Conservation (phyloP, 2,797 vertebrate species). For the Ctenochaetus hawaiiensis region DNA sequence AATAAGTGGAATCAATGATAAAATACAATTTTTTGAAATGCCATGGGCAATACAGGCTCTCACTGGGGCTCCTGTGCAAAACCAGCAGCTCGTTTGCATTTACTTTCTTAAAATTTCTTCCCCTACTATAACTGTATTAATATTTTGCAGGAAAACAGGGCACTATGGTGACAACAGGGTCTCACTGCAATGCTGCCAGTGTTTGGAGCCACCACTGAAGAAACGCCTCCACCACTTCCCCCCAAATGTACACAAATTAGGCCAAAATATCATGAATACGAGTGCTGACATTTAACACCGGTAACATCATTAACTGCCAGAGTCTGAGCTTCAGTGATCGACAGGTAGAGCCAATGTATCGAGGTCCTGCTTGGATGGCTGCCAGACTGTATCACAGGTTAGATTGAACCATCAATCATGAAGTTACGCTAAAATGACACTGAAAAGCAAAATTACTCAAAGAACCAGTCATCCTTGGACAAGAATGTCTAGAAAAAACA, state of each 20-base stretch:
- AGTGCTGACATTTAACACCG: background rate
- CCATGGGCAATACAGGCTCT: background rate
- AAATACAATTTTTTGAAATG: background rate
- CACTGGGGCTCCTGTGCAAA: background rate
- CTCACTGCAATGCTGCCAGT: background rate
- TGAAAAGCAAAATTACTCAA: slow-evolving; percentile 9
- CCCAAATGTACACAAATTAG: too few relatives aligned
- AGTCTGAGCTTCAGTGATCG: too few relatives aligned
- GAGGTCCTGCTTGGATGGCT: too few relatives aligned
- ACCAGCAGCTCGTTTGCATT: background rate
- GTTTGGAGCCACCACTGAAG: background rate
- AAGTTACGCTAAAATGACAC: background rate
- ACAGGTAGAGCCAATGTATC: too few relatives aligned
- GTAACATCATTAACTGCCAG: too few relatives aligned
- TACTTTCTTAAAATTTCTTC: background rate
- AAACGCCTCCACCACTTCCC: too few relatives aligned
- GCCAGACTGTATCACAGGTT: too few relatives aligned
- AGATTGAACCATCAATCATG: too few relatives aligned
- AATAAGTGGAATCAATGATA: background rate
- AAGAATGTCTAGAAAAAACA: background rate
- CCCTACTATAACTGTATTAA: background rate
- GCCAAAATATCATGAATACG: background rate
- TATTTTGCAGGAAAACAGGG: background rate
- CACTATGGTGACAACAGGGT: background rate
- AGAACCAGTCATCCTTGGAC: slow-evolving; percentile 10